Conservation (phyloP, 2,888 invertebrate genomes). For the Cantharis lateralis region DNA sequence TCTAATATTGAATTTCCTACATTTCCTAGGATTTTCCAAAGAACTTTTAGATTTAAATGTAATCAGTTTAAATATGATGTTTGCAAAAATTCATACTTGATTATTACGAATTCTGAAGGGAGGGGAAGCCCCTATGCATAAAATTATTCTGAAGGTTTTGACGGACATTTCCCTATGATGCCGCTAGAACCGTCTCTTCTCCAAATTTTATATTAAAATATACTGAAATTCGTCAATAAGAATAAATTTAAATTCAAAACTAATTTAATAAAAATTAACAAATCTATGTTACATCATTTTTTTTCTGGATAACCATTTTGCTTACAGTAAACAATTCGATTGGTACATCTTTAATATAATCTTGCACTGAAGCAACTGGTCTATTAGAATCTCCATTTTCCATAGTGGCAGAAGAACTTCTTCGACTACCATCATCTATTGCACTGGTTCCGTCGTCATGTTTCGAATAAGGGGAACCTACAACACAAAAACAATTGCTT, state of each 20-base stretch:
- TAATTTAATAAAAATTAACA: not conserved
- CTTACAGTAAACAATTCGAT: slow-evolving; percentile 11
- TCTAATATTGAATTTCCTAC: too few species aligned
- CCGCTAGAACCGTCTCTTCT: too few species aligned
- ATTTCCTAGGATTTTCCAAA: too few species aligned
- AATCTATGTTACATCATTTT: not conserved
- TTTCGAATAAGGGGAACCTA: not conserved
- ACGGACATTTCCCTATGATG: too few species aligned
- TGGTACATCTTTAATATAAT: slow-evolving; percentile 5
- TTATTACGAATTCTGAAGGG: too few species aligned
- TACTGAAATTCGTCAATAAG: too few species aligned
- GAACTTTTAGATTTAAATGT: too few species aligned
- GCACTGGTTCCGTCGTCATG: not conserved
- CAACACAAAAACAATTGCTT: not conserved
- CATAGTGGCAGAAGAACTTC: not conserved
- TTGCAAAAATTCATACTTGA: too few species aligned
- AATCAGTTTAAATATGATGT: too few species aligned
- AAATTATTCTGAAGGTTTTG: too few species aligned
- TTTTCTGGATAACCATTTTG: slow-evolving; percentile 2
- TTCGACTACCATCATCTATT: not conserved
- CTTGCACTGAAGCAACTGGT: not conserved
- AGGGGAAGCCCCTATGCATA: too few species aligned
- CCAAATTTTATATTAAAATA: too few species aligned
- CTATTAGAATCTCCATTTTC: not conserved
- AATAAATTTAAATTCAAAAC: not conserved